Evolutionary conservation across 2,113 vertebrate genomes (phyloP).

Genomic region (Charadrius vociferus): DNA sequence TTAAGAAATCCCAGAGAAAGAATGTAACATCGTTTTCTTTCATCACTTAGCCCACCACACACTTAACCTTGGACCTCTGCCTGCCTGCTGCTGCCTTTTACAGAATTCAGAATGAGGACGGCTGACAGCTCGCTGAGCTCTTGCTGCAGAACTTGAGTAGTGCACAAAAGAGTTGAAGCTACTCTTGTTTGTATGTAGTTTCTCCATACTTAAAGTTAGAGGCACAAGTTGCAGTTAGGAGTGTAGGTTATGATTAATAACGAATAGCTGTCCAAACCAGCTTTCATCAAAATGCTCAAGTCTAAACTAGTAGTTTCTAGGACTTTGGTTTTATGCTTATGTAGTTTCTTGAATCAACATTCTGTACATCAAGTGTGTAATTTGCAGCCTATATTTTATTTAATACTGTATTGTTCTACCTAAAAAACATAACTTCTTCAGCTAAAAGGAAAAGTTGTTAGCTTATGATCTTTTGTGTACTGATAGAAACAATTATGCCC

Average conservation of each 20-base stretch:
- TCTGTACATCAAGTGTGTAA: background rate
- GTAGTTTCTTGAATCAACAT: background rate
- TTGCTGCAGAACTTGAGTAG: background rate
- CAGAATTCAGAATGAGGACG: background rate
- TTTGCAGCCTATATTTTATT: background rate
- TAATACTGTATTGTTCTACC: background rate
- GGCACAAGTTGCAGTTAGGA: background rate
- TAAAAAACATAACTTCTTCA: background rate
- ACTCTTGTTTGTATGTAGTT: background rate
- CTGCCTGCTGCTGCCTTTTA: background rate
- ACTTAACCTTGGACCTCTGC: constrained; percentile 18
- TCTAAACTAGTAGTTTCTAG: background rate
- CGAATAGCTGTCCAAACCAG: background rate
- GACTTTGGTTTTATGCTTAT: background rate
- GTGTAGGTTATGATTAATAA: background rate
- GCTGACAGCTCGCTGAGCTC: background rate
- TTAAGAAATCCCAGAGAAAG: background rate
- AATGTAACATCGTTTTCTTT: background rate
- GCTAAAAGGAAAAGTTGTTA: background rate
- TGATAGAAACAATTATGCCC: background rate
- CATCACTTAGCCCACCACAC: background rate
- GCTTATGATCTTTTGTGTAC: background rate
- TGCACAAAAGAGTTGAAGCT: background rate
- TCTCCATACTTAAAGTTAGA: background rate
- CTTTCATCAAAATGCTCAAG: background rate